These are phyloP conservation scores for Tyto alba DNA, from an alignment of 2,113 vertebrate species.

Conservation along the genomic window DNA sequence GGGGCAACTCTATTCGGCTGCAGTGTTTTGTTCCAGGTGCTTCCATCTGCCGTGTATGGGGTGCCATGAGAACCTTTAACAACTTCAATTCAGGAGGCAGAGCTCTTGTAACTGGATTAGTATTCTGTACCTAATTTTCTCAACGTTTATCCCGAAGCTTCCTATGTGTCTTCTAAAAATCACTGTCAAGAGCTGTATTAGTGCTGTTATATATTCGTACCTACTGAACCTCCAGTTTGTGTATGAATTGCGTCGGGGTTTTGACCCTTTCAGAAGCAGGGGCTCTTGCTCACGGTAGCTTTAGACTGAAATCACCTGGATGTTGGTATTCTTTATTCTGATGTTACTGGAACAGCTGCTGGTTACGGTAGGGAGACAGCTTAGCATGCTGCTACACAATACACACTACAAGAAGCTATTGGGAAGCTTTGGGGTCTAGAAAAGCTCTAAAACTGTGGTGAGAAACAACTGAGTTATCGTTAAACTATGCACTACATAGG, in stretches of 20 bases:
- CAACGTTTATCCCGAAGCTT: neutral
- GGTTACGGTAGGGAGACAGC: neutral
- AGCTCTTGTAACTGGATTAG: neutral
- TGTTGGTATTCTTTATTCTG: neutral
- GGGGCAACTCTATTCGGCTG: fast-evolving
- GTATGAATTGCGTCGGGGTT: neutral
- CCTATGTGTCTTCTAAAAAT: fast-evolving
- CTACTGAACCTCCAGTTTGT: neutral
- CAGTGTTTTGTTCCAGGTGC: neutral
- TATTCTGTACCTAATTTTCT: fast-evolving
- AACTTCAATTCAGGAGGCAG: neutral
- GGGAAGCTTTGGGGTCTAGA: neutral
- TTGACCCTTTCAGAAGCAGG: neutral
- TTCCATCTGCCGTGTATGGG: neutral
- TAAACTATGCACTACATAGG: neutral
- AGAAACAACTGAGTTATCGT: neutral
- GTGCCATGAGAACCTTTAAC: neutral
- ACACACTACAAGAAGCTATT: neutral
- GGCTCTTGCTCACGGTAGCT: neutral
- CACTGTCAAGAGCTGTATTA: neutral
- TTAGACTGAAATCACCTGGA: neutral
- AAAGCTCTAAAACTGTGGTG: neutral
- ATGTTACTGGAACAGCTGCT: neutral
- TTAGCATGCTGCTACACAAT: neutral
- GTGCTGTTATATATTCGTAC: neutral